A percentile compares a stretch with the other conserved stretches of the same genome.
phyloP scores from a whole-genome alignment of 92 coral and sea anemone species.

The Palythoa caribaeorum region DNA sequence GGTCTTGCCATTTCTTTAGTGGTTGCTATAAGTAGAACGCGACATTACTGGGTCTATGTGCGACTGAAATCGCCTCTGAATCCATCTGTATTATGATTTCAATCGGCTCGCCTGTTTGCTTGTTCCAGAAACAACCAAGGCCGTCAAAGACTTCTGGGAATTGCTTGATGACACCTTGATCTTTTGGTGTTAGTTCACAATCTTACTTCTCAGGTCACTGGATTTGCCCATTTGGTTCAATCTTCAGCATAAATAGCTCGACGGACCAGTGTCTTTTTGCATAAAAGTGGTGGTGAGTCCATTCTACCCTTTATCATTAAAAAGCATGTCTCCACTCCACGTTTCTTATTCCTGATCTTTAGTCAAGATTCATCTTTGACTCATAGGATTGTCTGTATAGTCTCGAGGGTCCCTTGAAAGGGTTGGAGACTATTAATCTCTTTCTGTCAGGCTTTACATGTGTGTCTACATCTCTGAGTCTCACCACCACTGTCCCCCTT shows the following conservation, averaged over 20 bases:
- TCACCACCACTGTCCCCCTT: too few relatives aligned
- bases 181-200: slow-evolving; percentile 12
- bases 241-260: slow-evolving; percentile 47
- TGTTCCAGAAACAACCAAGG: too few relatives aligned
- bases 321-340: slow-evolving; percentile 43
- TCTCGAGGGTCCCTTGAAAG: not conserved
- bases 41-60: slow-evolving; percentile 61
- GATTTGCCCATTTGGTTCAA: slow-evolving; percentile 17
- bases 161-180: not conserved
- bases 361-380: slow-evolving; percentile 16
- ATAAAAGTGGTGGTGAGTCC: not conserved
- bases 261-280: slow-evolving; percentile 37
- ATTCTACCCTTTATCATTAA: slow-evolving; percentile 36
- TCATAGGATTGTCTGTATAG: not conserved
- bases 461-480: too few relatives aligned
- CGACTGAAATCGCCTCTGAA: slow-evolving; percentile 35
- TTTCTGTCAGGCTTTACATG: too few relatives aligned
- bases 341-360: slow-evolving; percentile 35
- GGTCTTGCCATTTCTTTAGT: slow-evolving; percentile 20
- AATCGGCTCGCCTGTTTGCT: not conserved
- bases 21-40: slow-evolving; percentile 61
- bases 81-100: slow-evolving; percentile 53
- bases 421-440: not conserved
- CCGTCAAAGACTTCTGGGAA: too few relatives aligned
- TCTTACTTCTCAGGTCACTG: slow-evolving; percentile 7